phyloP scores from a whole-genome alignment of 2,797 vertebrate genomes.

The Morus bassanus region DNA sequence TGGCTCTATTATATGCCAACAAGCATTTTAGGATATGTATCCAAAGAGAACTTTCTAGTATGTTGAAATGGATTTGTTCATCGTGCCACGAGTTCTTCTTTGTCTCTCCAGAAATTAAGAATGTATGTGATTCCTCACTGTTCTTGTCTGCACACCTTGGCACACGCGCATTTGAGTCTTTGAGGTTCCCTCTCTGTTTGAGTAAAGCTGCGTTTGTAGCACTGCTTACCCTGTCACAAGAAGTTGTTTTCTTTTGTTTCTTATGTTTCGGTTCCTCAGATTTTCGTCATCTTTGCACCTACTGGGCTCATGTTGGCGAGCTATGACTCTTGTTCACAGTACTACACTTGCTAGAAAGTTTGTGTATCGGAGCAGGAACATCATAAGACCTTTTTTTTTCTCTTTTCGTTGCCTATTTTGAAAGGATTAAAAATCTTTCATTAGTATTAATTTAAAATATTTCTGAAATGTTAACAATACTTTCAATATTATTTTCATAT shows the following conservation, averaged over 20 bases:
- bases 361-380: not conserved
- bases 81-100: not conserved
- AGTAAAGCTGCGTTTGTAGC: not conserved
- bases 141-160: not conserved
- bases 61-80: not conserved
- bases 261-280: not conserved
- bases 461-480: not conserved
- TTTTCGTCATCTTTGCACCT: not conserved
- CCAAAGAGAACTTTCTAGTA: not conserved
- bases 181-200: not conserved
- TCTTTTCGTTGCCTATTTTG: not conserved
- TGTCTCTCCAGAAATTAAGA: not conserved
- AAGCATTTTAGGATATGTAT: not conserved
- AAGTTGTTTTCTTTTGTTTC: not conserved
- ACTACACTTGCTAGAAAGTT: not conserved
- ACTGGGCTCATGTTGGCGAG: not conserved
- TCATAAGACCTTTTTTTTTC: not conserved
- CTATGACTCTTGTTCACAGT: not conserved
- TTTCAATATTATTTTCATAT: not conserved
- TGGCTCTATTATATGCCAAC: not conserved
- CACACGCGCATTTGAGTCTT: rapidly evolving
- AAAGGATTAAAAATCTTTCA: not conserved
- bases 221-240: not conserved
- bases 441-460: not conserved
- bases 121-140: not conserved